A percentile compares a stretch with the other conserved stretches of the same genome.
Conservation (phyloP, 64 coral and sea anemone species). For the Dendronephthya gigantea region DNA sequence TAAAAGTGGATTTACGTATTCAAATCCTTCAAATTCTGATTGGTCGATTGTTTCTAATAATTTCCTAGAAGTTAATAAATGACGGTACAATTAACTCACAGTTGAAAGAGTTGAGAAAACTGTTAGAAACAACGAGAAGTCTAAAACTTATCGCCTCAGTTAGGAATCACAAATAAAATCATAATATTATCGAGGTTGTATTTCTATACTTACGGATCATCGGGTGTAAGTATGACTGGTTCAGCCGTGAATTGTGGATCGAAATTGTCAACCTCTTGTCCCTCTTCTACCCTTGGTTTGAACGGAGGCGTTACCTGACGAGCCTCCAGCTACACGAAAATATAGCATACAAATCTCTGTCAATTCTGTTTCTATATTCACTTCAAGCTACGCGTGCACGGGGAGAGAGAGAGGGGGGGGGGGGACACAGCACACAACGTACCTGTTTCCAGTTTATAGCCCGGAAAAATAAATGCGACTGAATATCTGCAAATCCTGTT, state of each 20-base stretch:
- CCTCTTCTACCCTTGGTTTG: conserved; percentile 81
- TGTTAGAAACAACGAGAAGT: too few species aligned
- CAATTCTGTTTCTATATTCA: too few species aligned
- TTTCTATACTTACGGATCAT: conserved; percentile 71
- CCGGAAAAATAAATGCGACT: conserved; percentile 86
- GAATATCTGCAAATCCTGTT: conserved; percentile 95
- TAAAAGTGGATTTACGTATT: conserved; percentile 95
- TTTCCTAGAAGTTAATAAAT: conserved; percentile 56
- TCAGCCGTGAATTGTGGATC: conserved; percentile 95
- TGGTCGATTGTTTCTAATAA: conserved; percentile 91
- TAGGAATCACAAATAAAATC: too few species aligned
- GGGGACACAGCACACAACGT: too few species aligned
- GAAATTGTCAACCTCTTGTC: conserved; percentile 77
- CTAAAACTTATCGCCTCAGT: too few species aligned
- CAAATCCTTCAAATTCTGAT: conserved; percentile 97
- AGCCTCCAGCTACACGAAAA: conserved; percentile 59
- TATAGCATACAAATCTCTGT: background rate
- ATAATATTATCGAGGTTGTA: background rate
- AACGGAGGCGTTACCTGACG: conserved; percentile 84
- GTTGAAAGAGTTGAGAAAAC: background rate
- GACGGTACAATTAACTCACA: background rate
- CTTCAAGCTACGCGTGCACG: too few species aligned
- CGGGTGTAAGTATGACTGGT: conserved; percentile 78
- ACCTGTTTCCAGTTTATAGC: conserved; percentile 98
- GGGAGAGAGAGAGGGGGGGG: too few species aligned